Evolutionary conservation across 2,113 vertebrate species (phyloP).

Genomic region (Silurus meridionalis): DNA sequence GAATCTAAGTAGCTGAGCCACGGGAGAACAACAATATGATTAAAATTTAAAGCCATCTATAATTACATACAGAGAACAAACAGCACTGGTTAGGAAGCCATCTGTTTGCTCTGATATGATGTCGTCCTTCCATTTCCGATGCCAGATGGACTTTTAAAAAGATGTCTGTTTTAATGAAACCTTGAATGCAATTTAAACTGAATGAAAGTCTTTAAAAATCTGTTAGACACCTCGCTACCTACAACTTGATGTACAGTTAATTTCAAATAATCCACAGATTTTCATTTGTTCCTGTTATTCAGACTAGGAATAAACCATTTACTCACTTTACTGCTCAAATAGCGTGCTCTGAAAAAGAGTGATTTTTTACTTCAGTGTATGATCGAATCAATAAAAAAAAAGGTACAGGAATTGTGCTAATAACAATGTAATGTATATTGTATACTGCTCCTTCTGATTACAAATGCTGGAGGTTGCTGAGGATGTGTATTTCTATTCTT

Average conservation of each 20-base stretch:
- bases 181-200: background rate
- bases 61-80: conserved; percentile 16
- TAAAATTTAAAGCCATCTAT: conserved; percentile 5
- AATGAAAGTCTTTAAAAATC: background rate
- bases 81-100: conserved; percentile 10
- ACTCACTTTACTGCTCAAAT: background rate
- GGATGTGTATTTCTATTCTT: conserved; percentile 22
- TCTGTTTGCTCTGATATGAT: conserved; percentile 9
- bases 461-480: background rate
- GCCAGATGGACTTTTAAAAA: background rate
- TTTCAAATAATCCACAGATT: background rate
- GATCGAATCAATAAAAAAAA: background rate
- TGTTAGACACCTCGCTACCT: background rate
- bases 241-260: background rate
- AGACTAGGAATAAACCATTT: background rate
- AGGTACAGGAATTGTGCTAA: background rate
- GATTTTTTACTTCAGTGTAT: background rate
- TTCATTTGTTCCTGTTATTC: background rate
- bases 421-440: background rate
- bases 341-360: background rate
- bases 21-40: background rate
- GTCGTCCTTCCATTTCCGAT: background rate
- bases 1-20: background rate
- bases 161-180: conserved; percentile 1
- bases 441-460: background rate